These are phyloP conservation scores for Apis florea DNA, from an alignment of 1,140 invertebrate species.

Conservation along the genomic window DNA sequence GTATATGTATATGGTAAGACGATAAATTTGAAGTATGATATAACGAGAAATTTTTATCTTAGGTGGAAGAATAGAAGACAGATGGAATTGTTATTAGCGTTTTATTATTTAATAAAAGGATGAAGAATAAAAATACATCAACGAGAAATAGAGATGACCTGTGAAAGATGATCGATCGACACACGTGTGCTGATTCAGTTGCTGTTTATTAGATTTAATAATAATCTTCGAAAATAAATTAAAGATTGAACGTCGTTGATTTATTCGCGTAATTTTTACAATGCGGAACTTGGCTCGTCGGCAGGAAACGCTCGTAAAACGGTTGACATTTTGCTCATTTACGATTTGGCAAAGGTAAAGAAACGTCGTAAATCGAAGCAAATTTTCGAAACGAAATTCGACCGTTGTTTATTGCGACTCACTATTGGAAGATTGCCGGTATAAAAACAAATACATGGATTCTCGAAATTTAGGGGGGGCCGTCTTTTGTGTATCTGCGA, in stretches of 20 bases:
- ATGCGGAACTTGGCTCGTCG: not conserved
- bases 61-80: no score
- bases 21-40: no score
- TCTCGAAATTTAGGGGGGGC: no score
- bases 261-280: not conserved
- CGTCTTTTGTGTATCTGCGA: not conserved
- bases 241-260: no score
- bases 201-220: not conserved
- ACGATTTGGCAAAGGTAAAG: not conserved
- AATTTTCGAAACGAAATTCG: constrained; percentile 20
- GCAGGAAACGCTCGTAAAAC: constrained; percentile 32
- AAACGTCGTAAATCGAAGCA: not conserved
- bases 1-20: no score
- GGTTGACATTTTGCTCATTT: constrained; percentile 34
- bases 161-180: no score
- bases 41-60: not conserved
- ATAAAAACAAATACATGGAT: not conserved
- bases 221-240: not conserved
- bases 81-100: no score
- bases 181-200: no score
- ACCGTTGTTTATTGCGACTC: not conserved
- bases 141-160: no score
- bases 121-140: no score
- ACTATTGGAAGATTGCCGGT: no score
- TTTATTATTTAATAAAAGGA: no score